These are phyloP conservation scores for Columba guinea DNA, from an alignment of 2,797 vertebrate genomes.

Conservation along the genomic window DNA sequence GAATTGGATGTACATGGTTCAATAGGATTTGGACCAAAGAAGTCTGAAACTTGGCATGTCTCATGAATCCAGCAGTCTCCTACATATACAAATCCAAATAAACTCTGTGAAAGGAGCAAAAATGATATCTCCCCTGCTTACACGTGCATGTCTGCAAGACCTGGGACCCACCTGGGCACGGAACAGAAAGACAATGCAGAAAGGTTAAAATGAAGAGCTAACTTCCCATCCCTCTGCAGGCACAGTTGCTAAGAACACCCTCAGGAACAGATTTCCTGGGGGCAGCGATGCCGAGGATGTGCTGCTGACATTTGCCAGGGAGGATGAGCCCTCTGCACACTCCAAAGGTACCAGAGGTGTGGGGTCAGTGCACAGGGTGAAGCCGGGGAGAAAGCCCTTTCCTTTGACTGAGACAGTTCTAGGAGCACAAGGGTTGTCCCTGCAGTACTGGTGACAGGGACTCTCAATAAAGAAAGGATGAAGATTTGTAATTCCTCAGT, in stretches of 20 bases:
- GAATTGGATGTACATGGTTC: slow-evolving; percentile 36
- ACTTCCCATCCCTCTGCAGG: neutral
- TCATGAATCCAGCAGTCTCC: neutral
- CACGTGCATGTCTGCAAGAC: accelerated
- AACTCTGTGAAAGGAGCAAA: neutral
- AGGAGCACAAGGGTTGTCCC: neutral
- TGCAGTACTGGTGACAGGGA: neutral
- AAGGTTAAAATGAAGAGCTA: neutral
- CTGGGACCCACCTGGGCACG: neutral
- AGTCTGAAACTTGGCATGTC: neutral
- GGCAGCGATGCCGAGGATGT: accelerated
- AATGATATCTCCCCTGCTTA: neutral
- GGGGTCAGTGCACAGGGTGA: accelerated
- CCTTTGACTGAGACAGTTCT: neutral
- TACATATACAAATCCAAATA: neutral
- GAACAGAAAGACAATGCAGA: neutral
- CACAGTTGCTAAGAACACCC: neutral
- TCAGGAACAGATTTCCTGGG: neutral
- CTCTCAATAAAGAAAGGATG: neutral
- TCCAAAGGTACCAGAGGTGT: accelerated
- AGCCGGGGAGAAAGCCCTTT: neutral
- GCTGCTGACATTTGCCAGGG: neutral
- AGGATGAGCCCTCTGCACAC: neutral
- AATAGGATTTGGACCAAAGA: slow-evolving; percentile 37
- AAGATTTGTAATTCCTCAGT: neutral